These are phyloP conservation scores for Semnornis frantzii DNA, from an alignment of 2,113 vertebrate genomes.

Conservation along the genomic window DNA sequence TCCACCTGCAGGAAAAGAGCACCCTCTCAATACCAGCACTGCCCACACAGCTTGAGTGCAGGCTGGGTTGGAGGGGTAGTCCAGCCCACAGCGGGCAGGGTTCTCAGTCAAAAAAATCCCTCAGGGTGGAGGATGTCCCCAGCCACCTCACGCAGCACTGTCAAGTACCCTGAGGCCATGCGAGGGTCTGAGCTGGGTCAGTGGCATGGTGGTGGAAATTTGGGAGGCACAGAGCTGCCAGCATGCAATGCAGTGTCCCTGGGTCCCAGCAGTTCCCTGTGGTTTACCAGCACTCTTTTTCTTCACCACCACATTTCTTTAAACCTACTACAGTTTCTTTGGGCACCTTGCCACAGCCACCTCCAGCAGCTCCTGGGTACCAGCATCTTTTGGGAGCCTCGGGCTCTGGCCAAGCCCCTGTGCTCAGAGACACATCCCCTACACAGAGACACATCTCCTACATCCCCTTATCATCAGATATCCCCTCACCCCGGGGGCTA, in stretches of 20 bases:
- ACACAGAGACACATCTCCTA: not conserved
- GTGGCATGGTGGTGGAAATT: rapidly evolving
- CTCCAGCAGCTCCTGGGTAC: rapidly evolving
- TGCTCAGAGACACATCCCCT: not conserved
- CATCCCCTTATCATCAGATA: not conserved
- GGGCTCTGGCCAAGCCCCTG: not conserved
- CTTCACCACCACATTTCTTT: not conserved
- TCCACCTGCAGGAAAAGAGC: not conserved
- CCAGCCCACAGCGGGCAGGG: not conserved
- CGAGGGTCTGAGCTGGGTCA: not conserved
- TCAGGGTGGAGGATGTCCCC: not conserved
- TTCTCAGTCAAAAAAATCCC: not conserved
- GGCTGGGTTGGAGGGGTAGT: not conserved
- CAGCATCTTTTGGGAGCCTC: rapidly evolving
- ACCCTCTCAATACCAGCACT: not conserved
- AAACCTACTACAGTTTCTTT: not conserved
- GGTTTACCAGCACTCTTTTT: not conserved
- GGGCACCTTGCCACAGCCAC: not conserved
- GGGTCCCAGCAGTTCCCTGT: not conserved
- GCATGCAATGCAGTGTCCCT: rapidly evolving
- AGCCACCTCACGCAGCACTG: rapidly evolving
- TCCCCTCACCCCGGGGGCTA: not conserved
- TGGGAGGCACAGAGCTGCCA: not conserved
- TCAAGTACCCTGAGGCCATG: not conserved
- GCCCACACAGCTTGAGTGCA: not conserved